phyloP scores from a whole-genome alignment of 2,888 invertebrate species.

The Eupithecia subumbrata region DNA sequence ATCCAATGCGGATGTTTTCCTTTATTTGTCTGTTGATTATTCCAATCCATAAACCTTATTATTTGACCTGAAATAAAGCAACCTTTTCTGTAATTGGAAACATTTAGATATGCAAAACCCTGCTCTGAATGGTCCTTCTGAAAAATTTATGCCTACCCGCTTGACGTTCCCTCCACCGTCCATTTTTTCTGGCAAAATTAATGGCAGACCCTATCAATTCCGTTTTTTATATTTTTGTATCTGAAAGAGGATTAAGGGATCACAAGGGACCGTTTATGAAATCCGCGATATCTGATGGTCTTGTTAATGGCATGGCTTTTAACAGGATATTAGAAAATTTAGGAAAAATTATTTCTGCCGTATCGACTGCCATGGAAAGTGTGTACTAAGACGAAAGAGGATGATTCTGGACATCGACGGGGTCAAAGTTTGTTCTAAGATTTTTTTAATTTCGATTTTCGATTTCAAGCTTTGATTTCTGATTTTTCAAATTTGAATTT shows the following conservation, averaged over 20 bases:
- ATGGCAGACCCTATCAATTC: conserved; percentile 39
- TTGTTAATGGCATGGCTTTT: conserved; percentile 25
- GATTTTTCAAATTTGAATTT: too few species aligned
- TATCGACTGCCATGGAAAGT: background rate
- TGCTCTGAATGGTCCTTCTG: conserved; percentile 63
- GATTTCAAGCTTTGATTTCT: too few species aligned
- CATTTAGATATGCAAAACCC: conserved; percentile 75
- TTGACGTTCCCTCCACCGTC: conserved; percentile 55
- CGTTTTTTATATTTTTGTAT: conserved; percentile 33
- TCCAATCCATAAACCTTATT: conserved; percentile 30
- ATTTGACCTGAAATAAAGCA: conserved; percentile 49
- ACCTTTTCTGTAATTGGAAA: conserved; percentile 70
- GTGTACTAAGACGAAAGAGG: too few species aligned
- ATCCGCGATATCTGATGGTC: conserved; percentile 29
- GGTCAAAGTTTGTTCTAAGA: too few species aligned
- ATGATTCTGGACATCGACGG: too few species aligned
- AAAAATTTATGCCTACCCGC: conserved; percentile 69
- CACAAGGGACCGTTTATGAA: conserved; percentile 33
- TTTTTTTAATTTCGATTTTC: too few species aligned
- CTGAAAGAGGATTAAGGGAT: conserved; percentile 30
- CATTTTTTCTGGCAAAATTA: conserved; percentile 39
- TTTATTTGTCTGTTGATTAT: background rate
- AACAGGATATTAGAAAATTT: conserved; percentile 26
- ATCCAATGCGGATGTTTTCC: background rate
- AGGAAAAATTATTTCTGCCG: background rate